Base-by-base conservation (phyloP, 2,797 vertebrate species). In the Gallinago stenura region DNA sequence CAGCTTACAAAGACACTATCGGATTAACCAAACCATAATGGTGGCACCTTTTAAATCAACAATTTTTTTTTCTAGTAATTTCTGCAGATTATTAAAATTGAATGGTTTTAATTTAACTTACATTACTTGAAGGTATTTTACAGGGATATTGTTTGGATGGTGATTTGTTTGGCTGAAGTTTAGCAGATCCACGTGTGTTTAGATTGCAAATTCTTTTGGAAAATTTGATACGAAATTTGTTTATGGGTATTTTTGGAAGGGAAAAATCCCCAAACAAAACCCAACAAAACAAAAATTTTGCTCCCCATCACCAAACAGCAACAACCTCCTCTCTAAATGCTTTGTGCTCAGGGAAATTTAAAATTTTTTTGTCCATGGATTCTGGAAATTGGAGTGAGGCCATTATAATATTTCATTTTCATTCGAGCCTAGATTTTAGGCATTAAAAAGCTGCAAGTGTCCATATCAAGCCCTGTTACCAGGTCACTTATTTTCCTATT, bases 1-100 rank as follows among this genome's bases (percentile, higher is more conserved):
- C 78, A 90, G 83, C 22, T 94, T 94, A 92, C 83, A 91, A 76
- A 95, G 70, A 50, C 35, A 24, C 39, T 33, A 2, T 79, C 50
- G 51, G 61, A 90, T 90, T 90, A 90, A 91, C 54, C 28, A 90
- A 66, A 71, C 51, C 12, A 28, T 73, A 70, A 37, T 18, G 28
- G 13, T 71, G 25, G 7, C 31, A 57, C 71, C n/a, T 56, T 90
- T 88, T 72, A 69, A 87, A 86, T n/a, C 20, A 82, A 60, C 3
- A 86, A 91, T 1, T 53, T 6, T 51, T 90, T 89, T 72, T 61
- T 1, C 53, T 69, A 16, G 51, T 54, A 73, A 60, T 84, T 83
- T 71, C 20, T 61, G 26, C 70, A 24, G 37, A 73, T 77, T 87
- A 89, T 64, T 71, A 79, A 84, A 75, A 82, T 20, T 3, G 12